Percentiles rank a stretch among this genome's conserved stretches.
These are phyloP conservation scores for Drosophila chauvacae DNA, from an alignment of 1,140 invertebrate genomes.

Conservation along the genomic window DNA sequence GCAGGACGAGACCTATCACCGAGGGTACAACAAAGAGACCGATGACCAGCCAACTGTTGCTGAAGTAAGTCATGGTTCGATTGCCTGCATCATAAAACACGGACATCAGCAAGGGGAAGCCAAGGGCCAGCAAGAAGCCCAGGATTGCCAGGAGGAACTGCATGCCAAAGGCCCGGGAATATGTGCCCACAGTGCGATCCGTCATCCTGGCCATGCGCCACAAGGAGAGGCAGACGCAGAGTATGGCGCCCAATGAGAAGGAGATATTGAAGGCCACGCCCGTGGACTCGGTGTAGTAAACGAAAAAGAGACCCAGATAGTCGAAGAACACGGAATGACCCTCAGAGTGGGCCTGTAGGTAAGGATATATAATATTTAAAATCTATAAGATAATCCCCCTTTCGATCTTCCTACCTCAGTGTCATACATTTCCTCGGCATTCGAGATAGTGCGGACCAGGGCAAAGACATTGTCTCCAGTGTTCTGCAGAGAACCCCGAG, in stretches of 20 bases:
- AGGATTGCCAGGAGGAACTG: conserved; percentile 61
- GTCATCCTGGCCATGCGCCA: conserved; percentile 62
- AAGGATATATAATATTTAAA: conserved; percentile 25
- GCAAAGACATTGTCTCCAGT: conserved; percentile 91
- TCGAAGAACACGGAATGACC: conserved; percentile 92
- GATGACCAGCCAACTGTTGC: conserved; percentile 88
- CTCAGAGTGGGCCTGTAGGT: conserved; percentile 65
- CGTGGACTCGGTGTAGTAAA: conserved; percentile 87
- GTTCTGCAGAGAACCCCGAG: conserved; percentile 91
- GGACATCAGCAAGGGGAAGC: conserved; percentile 85
- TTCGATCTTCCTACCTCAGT: conserved; percentile 44
- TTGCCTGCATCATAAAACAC: conserved; percentile 82
- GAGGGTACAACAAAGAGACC: conserved; percentile 86
- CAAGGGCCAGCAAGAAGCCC: conserved; percentile 83
- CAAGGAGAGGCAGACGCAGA: conserved; percentile 83
- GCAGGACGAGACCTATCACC: conserved; percentile 75
- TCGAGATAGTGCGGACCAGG: conserved; percentile 87
- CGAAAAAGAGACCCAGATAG: conserved; percentile 90
- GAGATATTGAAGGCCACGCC: conserved; percentile 86
- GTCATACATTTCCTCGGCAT: conserved; percentile 86
- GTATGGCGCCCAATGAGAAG: conserved; percentile 84
- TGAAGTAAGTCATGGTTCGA: conserved; percentile 89
- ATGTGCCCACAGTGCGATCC: conserved; percentile 29
- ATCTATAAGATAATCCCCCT: conserved; percentile 77
- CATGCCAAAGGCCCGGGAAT: conserved; percentile 56